Evolutionary conservation across 2,113 vertebrate species (phyloP), one percentile per base, ranked within the genome.

Genomic region (Acanthisitta chloris): DNA sequence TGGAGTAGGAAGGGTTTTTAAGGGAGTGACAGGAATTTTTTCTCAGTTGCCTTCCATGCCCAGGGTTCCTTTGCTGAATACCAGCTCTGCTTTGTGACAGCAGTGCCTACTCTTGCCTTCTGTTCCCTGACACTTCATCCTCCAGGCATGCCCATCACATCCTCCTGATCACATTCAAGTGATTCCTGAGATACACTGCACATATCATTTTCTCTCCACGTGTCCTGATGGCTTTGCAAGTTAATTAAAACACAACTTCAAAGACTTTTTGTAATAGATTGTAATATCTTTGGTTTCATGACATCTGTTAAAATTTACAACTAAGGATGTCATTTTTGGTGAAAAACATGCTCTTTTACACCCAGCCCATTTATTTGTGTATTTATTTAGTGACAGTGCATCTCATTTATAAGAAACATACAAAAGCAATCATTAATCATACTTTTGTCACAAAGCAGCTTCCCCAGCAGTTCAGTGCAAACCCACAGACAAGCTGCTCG

Each of bases 391-490:
- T 85, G 94, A 94, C 92, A 95, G 93, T 72, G 77, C 59, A 78
- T 86, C 92, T 95, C 88, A 90, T 90, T 94, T 94, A 57, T 90
- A 69, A 73, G 85, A 96, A 94, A 90, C 64, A 93, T 12, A 69
- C 19, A 55, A 81, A 93, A 88, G 88, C 92, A 86, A 95, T 90
- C 96, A 97, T 96, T 96, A 96, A 97, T 97, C 96, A 95, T 64
- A 48, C 52, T 70, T 93, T 31, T 94, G 92, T 88, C 93, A 94
- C 25, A 43, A 51, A 90, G 72, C 88, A 92, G 76, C 92, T 88
- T 90, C 90, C 88, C 90, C 79, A 70, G 81, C 79, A 92, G 64
- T 33, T 70, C 40, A 17, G 42, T 54, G 51, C 14, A 67, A 73
- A 4, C 38, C 89, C 90, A n/a, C 85, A 95, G 95, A 62, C 64